phyloP scores from a whole-genome alignment of 2,113 vertebrate species.

The Tragelaphus scriptus region DNA sequence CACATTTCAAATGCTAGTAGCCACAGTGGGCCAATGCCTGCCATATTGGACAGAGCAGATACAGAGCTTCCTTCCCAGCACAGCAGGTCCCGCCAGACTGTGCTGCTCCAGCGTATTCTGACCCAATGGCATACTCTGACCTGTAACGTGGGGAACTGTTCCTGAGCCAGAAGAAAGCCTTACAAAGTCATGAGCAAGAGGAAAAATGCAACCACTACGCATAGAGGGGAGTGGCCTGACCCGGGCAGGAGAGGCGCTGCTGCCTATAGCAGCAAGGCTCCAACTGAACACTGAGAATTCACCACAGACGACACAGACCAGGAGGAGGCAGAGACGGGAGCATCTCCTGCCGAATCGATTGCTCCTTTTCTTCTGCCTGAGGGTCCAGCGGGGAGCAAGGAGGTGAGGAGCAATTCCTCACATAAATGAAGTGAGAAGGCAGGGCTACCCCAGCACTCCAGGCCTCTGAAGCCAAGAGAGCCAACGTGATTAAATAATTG shows the following conservation, averaged over 20 bases:
- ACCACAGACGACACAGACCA: fast-evolving
- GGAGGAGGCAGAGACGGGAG: constrained; percentile 22
- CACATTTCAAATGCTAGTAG: background rate
- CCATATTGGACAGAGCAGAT: background rate
- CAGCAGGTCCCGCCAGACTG: fast-evolving
- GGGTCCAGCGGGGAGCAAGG: background rate
- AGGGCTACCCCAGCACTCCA: constrained; percentile 48
- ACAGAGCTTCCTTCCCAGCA: fast-evolving
- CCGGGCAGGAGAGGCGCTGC: background rate
- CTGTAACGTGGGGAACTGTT: background rate
- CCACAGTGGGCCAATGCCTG: background rate
- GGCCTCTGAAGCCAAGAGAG: constrained; percentile 55
- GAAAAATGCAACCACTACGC: fast-evolving
- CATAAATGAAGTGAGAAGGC: constrained; percentile 49
- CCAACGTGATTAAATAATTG: constrained; percentile 74
- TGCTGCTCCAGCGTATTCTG: fast-evolving
- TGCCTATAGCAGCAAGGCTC: background rate
- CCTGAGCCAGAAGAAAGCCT: background rate
- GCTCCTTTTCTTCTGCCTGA: background rate
- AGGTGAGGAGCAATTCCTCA: constrained; percentile 47
- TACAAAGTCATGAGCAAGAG: background rate
- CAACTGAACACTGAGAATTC: background rate
- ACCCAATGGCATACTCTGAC: background rate
- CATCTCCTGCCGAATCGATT: background rate
- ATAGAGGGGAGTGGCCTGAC: background rate